Base-by-base conservation (phyloP, 2,888 invertebrate species). In the Pollenia labialis region DNA sequence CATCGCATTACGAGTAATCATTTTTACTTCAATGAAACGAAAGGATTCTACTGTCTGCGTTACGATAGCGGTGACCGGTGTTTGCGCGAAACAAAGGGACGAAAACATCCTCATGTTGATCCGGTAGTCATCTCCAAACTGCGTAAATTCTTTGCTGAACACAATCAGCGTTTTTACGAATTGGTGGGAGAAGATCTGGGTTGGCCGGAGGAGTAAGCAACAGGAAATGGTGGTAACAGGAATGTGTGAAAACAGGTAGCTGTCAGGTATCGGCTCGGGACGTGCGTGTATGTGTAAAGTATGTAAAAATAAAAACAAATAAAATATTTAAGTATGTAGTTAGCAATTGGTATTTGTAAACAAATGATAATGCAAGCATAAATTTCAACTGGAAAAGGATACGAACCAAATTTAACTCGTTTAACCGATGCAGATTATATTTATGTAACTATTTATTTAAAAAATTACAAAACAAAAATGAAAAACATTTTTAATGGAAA, bases 21-120 rank as follows among this genome's bases (percentile, higher is more conserved):
- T 94, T 98, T 99, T 94, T 98, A 98, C 94, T 99, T 98, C 94
- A 99, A 99, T 94, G 96, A 97, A 94, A 98, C 98, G 16, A 98
- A 99, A 93, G 98, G 99, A 85, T 98, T 99, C 94, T 99, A 97
- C 94, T 99, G 99, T 93, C 94, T 97, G 91, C 94, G 97, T 91
- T 96, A 97, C 94, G 96, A 97, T 93, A 96, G 96, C 88, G 95
- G 96, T 89, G 95, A 97, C 95, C 95, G 97, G 94, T 96, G 99
- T 95, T 94, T 99, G 94, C 92, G 96, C 92, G 95, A 97, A 94
- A 95, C 98, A 93, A 96, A 97, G 91, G 96, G 97, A 79, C 94
- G 97, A 54, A 95, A 96, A 93, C 98, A 98, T 94, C 97, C 98
- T 8, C 94, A 96, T 52, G 97, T 98, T 14, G 96, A 97, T 93